Evolutionary conservation across 2,113 vertebrate genomes (phyloP).

Genomic region (Pelobates fuscus): DNA sequence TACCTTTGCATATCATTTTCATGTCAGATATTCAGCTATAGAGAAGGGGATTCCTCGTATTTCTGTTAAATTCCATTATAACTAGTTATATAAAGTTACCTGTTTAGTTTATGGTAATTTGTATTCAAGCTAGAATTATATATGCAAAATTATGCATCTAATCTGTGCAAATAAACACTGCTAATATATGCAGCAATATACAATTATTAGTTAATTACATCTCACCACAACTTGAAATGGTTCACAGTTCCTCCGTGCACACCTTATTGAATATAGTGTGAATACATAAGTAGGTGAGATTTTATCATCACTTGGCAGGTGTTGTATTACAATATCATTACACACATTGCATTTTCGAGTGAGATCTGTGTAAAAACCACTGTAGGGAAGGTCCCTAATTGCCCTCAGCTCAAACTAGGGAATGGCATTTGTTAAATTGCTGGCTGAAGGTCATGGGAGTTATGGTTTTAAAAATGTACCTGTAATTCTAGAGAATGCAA

Average conservation of each 20-base stretch:
- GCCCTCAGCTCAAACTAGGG: too few relatives aligned
- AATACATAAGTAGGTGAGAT: slow-evolving; percentile 17
- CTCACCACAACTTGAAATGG: slow-evolving; percentile 1
- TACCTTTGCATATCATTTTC: neutral
- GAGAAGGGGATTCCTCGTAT: neutral
- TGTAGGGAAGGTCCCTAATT: too few relatives aligned
- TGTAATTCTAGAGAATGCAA: too few relatives aligned
- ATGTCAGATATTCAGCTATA: neutral
- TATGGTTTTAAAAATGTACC: too few relatives aligned
- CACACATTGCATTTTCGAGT: too few relatives aligned
- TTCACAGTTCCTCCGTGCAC: slow-evolving; percentile 20
- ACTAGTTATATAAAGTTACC: neutral
- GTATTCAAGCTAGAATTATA: slow-evolving; percentile 6
- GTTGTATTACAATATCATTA: neutral
- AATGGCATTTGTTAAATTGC: too few relatives aligned
- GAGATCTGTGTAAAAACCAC: too few relatives aligned
- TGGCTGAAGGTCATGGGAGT: too few relatives aligned
- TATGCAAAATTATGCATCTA: slow-evolving; percentile 22
- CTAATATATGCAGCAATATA: slow-evolving; percentile 36
- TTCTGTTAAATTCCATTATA: neutral
- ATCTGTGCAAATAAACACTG: slow-evolving; percentile 28
- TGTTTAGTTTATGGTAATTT: neutral
- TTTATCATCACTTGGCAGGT: neutral
- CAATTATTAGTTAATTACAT: slow-evolving; percentile 37
- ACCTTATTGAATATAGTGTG: slow-evolving; percentile 24